Percentiles rank a stretch among this genome's conserved stretches.
These are phyloP conservation scores for Hydractinia echinata DNA, from an alignment of 30 jellyfish, hydroid and myxozoan genomes.

Conservation along the genomic window DNA sequence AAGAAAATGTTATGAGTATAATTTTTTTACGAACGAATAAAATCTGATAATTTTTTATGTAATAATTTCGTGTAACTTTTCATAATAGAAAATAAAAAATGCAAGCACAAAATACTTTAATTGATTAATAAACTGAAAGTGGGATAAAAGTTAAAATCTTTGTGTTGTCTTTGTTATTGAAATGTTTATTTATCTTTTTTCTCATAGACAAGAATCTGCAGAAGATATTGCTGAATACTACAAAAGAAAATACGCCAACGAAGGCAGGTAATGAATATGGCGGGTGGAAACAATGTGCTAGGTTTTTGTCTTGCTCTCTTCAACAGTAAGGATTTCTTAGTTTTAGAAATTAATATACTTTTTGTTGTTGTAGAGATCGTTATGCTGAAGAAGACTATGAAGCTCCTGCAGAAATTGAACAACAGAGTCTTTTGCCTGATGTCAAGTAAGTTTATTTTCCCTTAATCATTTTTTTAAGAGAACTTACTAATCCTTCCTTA, in stretches of 20 bases:
- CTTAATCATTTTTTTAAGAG: not conserved
- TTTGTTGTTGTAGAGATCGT: not conserved
- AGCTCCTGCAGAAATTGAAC: conserved; percentile 91
- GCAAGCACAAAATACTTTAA: too few relatives aligned
- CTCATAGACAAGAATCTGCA: conserved; percentile 58
- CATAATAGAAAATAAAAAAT: too few relatives aligned
- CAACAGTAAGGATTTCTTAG: not conserved
- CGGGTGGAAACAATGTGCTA: too few relatives aligned
- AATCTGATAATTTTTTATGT: too few relatives aligned
- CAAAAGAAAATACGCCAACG: conserved; percentile 76
- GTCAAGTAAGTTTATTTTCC: conserved; percentile 62
- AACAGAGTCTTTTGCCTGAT: conserved; percentile 89
- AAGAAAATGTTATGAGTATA: too few relatives aligned
- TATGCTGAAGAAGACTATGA: conserved; percentile 81
- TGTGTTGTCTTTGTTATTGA: not conserved
- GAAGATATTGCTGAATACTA: conserved; percentile 93
- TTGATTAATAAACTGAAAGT: too few relatives aligned
- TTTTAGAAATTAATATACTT: not conserved
- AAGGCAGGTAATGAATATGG: conserved; percentile 53
- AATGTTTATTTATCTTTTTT: not conserved
- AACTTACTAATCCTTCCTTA: too few relatives aligned
- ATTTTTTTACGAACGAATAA: too few relatives aligned
- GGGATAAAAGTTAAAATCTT: too few relatives aligned
- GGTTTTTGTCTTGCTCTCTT: too few relatives aligned
- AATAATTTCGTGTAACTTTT: too few relatives aligned